Conservation (phyloP, 53 echinoderm and acorn worm species). For the Crossaster papposus region DNA sequence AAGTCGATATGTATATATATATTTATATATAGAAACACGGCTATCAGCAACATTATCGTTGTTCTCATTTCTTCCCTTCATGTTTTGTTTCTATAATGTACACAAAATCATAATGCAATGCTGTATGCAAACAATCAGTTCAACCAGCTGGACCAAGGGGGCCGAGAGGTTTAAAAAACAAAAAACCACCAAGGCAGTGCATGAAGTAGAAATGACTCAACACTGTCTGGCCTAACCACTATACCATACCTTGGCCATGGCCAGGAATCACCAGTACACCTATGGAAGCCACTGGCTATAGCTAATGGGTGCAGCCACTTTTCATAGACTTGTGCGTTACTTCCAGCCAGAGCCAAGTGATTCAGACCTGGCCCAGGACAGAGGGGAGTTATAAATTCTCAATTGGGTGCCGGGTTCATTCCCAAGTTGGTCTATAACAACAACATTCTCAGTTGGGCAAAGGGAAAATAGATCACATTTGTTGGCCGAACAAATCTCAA, state of each 20-base stretch:
- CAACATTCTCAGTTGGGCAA: neutral
- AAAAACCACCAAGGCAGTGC: conserved; percentile 60
- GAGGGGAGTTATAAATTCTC: neutral
- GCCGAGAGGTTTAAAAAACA: neutral
- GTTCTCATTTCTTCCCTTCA: neutral
- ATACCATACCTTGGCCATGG: too few relatives aligned
- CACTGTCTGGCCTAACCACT: neutral
- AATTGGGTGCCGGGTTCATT: too few relatives aligned
- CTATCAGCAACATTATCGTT: conserved; percentile 31
- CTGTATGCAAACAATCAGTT: too few relatives aligned
- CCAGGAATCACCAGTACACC: too few relatives aligned
- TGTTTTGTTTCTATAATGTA: conserved; percentile 35
- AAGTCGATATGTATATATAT: conserved; percentile 51
- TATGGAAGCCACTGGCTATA: too few relatives aligned
- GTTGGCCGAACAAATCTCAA: neutral
- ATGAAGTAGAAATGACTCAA: neutral
- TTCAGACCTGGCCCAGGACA: neutral
- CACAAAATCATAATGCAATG: conserved; percentile 19
- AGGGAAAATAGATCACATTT: neutral
- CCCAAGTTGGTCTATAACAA: conserved; percentile 5
- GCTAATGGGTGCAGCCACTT: too few relatives aligned
- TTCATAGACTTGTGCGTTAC: too few relatives aligned
- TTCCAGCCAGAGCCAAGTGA: neutral
- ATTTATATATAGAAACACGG: conserved; percentile 53
- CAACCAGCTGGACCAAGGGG: conserved; percentile 34